These are phyloP conservation scores for Tinamus major DNA, from an alignment of 2,797 vertebrate genomes.

Conservation along the genomic window DNA sequence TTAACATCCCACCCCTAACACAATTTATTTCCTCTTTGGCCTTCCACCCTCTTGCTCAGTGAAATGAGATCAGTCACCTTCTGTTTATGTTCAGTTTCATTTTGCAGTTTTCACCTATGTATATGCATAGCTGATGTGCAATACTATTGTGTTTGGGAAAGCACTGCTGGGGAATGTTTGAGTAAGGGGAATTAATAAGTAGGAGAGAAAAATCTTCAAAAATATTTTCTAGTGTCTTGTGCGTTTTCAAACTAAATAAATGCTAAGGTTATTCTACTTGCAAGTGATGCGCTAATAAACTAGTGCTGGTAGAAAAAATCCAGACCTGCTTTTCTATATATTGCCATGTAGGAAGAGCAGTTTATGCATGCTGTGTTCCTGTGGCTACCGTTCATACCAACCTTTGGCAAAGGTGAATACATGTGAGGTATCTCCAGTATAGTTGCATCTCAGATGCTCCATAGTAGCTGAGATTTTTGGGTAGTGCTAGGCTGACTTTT, in stretches of 20 bases:
- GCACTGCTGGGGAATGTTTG: background rate
- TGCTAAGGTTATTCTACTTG: background rate
- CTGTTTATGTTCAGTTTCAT: slow-evolving; percentile 65
- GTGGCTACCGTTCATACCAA: background rate
- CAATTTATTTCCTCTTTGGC: slow-evolving; percentile 69
- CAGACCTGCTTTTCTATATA: background rate
- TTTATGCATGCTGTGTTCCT: background rate
- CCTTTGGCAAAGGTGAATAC: background rate
- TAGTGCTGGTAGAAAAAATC: background rate
- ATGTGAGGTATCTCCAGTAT: background rate
- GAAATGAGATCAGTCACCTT: slow-evolving; percentile 62
- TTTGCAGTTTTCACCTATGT: slow-evolving; percentile 12
- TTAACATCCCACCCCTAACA: slow-evolving; percentile 68
- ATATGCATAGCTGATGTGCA: background rate
- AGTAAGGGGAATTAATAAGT: background rate
- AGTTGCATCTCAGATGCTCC: background rate
- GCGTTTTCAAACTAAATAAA: background rate
- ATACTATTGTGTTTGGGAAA: background rate
- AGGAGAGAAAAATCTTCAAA: background rate
- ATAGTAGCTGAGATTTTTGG: background rate
- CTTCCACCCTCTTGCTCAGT: slow-evolving; percentile 55
- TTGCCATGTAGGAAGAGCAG: background rate
- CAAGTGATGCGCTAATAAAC: background rate
- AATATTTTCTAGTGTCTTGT: background rate
- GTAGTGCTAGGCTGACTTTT: background rate